Conservation (phyloP, 2,888 invertebrate species). For the Plagodis pulveraria region DNA sequence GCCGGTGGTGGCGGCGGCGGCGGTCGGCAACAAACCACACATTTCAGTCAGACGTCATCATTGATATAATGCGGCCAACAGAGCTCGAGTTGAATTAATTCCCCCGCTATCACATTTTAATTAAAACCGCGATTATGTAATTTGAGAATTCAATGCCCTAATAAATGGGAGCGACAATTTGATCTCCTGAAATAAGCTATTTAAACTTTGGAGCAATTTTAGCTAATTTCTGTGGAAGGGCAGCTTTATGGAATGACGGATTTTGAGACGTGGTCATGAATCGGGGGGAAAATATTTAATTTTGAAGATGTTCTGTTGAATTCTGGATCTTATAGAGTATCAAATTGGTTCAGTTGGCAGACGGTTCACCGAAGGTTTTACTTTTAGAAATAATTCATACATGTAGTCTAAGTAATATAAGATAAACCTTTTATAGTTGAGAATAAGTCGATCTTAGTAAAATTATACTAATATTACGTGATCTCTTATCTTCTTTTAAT, state of each 20-base stretch:
- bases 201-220: slow-evolving; percentile 24
- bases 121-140: slow-evolving; percentile 37
- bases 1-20: slow-evolving; percentile 20
- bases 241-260: slow-evolving; percentile 6
- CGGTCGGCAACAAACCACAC: slow-evolving; percentile 43
- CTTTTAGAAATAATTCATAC: not conserved
- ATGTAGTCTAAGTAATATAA: not conserved
- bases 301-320: too few species aligned
- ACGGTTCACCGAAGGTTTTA: not conserved
- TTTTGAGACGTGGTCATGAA: not conserved
- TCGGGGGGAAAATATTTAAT: not conserved
- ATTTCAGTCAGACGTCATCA: slow-evolving; percentile 50
- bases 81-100: slow-evolving; percentile 34
- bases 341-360: too few species aligned
- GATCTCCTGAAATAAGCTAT: slow-evolving; percentile 20
- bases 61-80: slow-evolving; percentile 40
- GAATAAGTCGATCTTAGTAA: too few species aligned
- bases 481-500: too few species aligned
- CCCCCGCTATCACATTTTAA: slow-evolving; percentile 29
- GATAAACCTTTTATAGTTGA: too few species aligned
- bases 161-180: slow-evolving; percentile 25
- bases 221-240: slow-evolving; percentile 10
- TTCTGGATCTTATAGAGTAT: too few species aligned
- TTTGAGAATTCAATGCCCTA: slow-evolving; percentile 21
- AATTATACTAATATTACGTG: too few species aligned